Evolutionary conservation across 2,888 invertebrate species (phyloP).

Genomic region (Phymatocera aterrima): DNA sequence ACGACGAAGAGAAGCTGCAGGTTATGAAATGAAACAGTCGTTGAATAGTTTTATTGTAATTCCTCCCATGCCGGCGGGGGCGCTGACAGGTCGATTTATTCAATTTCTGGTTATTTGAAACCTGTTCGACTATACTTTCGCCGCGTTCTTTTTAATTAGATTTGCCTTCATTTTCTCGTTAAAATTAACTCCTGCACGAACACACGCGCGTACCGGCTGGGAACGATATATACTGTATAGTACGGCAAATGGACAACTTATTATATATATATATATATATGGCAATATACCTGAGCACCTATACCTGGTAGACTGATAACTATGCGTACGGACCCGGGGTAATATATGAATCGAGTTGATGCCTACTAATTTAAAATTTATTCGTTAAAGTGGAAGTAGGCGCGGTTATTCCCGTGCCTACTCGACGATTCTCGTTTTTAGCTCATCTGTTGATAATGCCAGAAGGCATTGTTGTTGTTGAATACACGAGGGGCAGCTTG

Average conservation of each 20-base stretch:
- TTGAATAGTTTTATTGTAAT: conserved; percentile 41
- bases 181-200: conserved; percentile 40
- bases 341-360: conserved; percentile 30
- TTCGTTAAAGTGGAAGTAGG: background rate
- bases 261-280: too few species aligned
- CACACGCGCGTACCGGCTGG: too few species aligned
- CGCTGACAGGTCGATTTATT: conserved; percentile 45
- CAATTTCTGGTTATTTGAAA: conserved; percentile 46
- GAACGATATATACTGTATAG: background rate
- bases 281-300: background rate
- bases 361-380: conserved; percentile 6
- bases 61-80: conserved; percentile 31
- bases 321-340: background rate
- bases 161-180: conserved; percentile 42
- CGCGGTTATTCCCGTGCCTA: conserved; percentile 13
- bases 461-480: conserved; percentile 20
- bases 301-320: background rate
- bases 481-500: conserved; percentile 9
- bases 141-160: conserved; percentile 43
- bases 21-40: conserved; percentile 38
- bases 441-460: conserved; percentile 17
- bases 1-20: background rate
- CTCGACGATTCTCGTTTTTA: background rate
- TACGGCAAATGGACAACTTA: background rate
- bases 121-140: conserved; percentile 44